Conservation (phyloP, 2,113 vertebrate species). For the Oenanthe oenanthe region DNA sequence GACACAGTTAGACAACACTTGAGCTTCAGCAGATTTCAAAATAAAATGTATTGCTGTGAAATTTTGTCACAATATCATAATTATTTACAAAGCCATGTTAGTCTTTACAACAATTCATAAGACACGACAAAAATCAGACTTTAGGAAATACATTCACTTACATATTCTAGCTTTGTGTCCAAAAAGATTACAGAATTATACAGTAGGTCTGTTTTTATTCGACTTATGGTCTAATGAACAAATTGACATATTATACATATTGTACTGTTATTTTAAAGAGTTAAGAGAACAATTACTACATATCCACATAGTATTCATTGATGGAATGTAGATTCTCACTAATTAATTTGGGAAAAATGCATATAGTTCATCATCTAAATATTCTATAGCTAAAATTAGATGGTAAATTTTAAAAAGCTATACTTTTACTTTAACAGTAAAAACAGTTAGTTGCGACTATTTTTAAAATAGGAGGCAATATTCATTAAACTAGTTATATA, state of each 20-base stretch:
- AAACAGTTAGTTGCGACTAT: not conserved
- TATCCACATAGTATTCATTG: not conserved
- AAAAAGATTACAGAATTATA: not conserved
- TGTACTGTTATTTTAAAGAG: not conserved
- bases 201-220: not conserved
- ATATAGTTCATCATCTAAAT: not conserved
- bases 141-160: not conserved
- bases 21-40: not conserved
- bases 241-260: not conserved
- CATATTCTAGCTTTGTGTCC: not conserved
- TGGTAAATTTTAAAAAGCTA: not conserved
- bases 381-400: not conserved
- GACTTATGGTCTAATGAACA: not conserved
- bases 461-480: not conserved
- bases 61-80: not conserved
- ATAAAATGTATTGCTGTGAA: not conserved
- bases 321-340: not conserved
- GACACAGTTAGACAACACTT: not conserved
- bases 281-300: not conserved
- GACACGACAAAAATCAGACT: not conserved
- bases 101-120: not conserved
- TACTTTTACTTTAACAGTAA: not conserved
- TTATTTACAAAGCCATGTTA: not conserved
- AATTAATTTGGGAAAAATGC: not conserved
- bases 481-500: not conserved